Evolutionary conservation across 2,888 invertebrate species (phyloP), one percentile per base, ranked within the genome.

Genomic region (Drosophila villosipedis): DNA sequence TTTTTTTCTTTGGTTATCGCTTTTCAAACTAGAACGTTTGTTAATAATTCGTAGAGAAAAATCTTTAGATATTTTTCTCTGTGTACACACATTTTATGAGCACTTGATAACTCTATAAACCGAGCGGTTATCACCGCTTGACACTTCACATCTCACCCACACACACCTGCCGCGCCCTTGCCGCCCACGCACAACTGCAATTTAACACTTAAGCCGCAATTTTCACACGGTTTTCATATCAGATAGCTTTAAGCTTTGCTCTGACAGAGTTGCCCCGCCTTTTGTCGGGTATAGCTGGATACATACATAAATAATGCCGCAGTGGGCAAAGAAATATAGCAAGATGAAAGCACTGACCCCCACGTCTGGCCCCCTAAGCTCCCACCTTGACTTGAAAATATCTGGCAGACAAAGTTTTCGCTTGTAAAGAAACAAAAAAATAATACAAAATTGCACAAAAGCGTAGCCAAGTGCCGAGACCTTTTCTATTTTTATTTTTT

Each of bases 51-150:
- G 37, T 3, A 22, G 12, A 5, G 6, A 43, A 22, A 12, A 12
- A 12, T 14, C 3, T 1, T 22, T 0, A 6, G 37, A 19, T 43
- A 43, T 43, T 22, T 47, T 16, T 16, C 14, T n/a, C 39, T 9
- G 39, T 57, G 39, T 30, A 69, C 59, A 67, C 63, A 43, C 62
- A 64, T 87, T 84, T 84, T 75, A 89, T 82, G 82, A 82, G 73
- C 80, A 73, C 85, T 88, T 88, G 85, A 88, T 85, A 84, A 74
- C 83, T 88, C 90, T 76, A 84, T 90, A 78, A 89, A 78, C 88
- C 67, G 57, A 80, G 68, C 74, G 88, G 74, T 90, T 90, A 85
- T 89, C 62, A 68, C 68, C 60, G 47, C 64, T 70, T 78, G 68
- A 74, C 82, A 68, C 63, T 68, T 39, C 28, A 30, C 52, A 53